Conservation (phyloP, 2,888 invertebrate species). For the Andrena dorsata region DNA sequence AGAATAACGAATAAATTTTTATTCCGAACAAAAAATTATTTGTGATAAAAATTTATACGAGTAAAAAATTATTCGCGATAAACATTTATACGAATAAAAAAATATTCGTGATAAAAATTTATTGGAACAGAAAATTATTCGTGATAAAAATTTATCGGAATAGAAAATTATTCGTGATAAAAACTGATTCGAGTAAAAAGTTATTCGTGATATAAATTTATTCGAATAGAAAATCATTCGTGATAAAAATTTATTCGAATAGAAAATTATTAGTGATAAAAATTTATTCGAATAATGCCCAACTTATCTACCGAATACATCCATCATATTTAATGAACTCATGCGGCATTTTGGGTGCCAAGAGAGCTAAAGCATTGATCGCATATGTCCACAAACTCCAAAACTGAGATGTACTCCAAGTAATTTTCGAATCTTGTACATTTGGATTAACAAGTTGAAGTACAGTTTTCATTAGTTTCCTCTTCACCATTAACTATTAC, state of each 20-base stretch:
- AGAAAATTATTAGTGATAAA: too few relatives aligned
- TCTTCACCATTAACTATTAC: constrained; percentile 73
- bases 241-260: too few relatives aligned
- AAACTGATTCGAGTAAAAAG: too few relatives aligned
- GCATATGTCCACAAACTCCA: constrained; percentile 76
- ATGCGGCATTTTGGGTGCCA: constrained; percentile 74
- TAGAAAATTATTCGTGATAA: too few relatives aligned
- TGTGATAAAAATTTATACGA: not conserved
- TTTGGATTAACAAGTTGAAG: constrained; percentile 73
- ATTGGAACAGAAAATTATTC: too few relatives aligned
- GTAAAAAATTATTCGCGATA: too few relatives aligned
- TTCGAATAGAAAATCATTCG: too few relatives aligned
- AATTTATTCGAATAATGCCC: not conserved
- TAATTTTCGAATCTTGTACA: constrained; percentile 26
- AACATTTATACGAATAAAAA: too few relatives aligned
- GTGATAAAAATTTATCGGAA: too few relatives aligned
- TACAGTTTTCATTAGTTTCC: constrained; percentile 65
- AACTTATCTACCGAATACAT: constrained; percentile 71
- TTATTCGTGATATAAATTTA: too few relatives aligned
- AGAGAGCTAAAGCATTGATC: constrained; percentile 70
- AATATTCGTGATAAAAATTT: too few relatives aligned
- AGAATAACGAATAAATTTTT: too few relatives aligned
- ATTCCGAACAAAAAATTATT: not conserved
- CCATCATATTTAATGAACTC: constrained; percentile 78
- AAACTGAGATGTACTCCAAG: constrained; percentile 73